A percentile compares a stretch with the other conserved stretches of the same genome.
These are phyloP conservation scores for Eucera pruinosa DNA, from an alignment of 2,888 invertebrate species.

Conservation along the genomic window DNA sequence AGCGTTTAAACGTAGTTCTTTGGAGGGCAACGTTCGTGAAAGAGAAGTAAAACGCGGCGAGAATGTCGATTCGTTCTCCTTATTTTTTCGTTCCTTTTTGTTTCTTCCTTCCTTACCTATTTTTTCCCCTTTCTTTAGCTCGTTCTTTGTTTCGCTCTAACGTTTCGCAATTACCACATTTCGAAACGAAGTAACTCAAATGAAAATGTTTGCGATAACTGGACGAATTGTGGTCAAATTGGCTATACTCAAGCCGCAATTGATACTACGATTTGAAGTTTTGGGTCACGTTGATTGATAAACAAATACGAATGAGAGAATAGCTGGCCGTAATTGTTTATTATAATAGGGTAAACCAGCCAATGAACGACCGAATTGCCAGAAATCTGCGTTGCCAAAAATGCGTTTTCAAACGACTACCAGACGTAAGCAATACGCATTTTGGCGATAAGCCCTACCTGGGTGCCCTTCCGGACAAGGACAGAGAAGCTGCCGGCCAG, in stretches of 20 bases:
- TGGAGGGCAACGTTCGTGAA: constrained; percentile 11
- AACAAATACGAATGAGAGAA: neutral
- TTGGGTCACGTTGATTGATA: neutral
- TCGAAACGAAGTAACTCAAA: constrained; percentile 7
- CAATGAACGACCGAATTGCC: neutral
- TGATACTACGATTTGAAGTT: neutral
- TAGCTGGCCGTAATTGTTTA: neutral
- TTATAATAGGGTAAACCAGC: too few relatives aligned
- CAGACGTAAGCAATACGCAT: too few relatives aligned
- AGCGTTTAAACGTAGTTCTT: constrained; percentile 26
- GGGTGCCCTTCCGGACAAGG: too few relatives aligned
- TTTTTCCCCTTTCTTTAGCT: too few relatives aligned
- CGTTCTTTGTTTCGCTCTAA: neutral
- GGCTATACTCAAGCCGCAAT: neutral
- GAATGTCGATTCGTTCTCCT: constrained; percentile 14
- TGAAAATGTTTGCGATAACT: constrained; percentile 16
- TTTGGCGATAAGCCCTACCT: too few relatives aligned
- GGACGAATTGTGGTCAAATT: neutral
- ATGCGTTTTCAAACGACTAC: too few relatives aligned
- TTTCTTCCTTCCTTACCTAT: too few relatives aligned
- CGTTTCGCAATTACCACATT: constrained; percentile 4
- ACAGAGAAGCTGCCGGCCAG: too few relatives aligned
- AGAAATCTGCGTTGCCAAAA: neutral
- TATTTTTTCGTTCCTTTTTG: neutral
- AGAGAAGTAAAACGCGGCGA: constrained; percentile 20